These are phyloP conservation scores for Hesperia comma DNA, from an alignment of 2,888 invertebrate genomes.

Conservation along the genomic window DNA sequence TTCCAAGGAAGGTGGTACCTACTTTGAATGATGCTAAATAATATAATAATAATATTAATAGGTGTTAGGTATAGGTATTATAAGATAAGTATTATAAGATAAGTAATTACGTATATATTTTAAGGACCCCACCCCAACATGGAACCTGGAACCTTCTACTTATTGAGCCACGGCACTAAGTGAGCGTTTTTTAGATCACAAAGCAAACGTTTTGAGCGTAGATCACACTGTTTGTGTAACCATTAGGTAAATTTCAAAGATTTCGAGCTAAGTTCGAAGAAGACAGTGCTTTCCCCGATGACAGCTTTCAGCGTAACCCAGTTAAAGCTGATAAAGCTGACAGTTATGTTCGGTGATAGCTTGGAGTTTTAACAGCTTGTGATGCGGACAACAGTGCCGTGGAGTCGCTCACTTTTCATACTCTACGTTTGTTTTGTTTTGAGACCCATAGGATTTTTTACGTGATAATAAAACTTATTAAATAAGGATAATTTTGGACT, in stretches of 20 bases:
- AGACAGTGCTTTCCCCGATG: constrained; percentile 24
- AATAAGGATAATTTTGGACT: too few relatives aligned
- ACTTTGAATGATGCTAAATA: too few relatives aligned
- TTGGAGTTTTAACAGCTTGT: constrained; percentile 46
- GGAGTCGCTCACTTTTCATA: constrained; percentile 25
- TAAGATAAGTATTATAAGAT: too few relatives aligned
- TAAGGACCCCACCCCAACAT: too few relatives aligned
- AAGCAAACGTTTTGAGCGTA: neutral
- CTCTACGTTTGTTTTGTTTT: neutral
- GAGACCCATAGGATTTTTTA: neutral
- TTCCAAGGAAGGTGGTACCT: too few relatives aligned
- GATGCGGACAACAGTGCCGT: constrained; percentile 33
- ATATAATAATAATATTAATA: too few relatives aligned
- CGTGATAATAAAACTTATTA: too few relatives aligned
- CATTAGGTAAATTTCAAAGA: constrained; percentile 20
- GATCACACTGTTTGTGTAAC: neutral
- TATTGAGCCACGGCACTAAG: too few relatives aligned
- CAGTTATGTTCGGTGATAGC: constrained; percentile 41
- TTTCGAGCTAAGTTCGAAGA: constrained; percentile 24
- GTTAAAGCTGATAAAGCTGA: constrained; percentile 28
- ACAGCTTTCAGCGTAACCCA: constrained; percentile 32
- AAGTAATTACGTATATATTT: too few relatives aligned
- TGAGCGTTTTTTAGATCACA: too few relatives aligned
- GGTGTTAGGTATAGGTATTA: too few relatives aligned
- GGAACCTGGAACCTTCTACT: too few relatives aligned